phyloP scores from a whole-genome alignment of 2,888 invertebrate genomes.

The Gymnoscelis rufifasciata region DNA sequence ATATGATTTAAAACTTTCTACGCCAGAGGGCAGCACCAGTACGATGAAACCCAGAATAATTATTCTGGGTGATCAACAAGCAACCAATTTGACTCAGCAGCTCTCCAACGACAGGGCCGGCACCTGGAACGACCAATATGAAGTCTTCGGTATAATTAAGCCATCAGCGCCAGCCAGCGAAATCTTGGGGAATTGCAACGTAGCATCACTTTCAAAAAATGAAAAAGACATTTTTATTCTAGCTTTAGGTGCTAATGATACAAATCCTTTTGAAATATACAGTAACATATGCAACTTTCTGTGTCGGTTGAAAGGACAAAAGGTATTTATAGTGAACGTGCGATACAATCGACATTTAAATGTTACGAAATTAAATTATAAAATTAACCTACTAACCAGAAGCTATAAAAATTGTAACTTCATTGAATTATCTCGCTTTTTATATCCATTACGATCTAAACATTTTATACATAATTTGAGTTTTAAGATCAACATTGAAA shows the following conservation, averaged over 20 bases:
- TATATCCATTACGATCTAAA: not conserved
- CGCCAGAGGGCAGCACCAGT: not conserved
- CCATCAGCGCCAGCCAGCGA: not conserved
- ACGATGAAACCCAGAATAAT: not conserved
- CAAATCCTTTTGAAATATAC: not conserved
- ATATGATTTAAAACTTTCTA: not conserved
- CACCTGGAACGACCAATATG: constrained; percentile 1
- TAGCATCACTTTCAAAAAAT: not conserved
- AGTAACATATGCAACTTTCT: not conserved
- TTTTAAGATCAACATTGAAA: not conserved
- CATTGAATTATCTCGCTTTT: not conserved
- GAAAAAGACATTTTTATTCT: not conserved
- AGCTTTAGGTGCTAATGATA: not conserved
- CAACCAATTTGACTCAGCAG: not conserved
- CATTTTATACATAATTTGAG: not conserved
- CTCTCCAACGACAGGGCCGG: not conserved
- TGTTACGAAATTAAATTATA: not conserved
- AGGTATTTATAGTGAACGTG: not conserved
- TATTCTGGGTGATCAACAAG: not conserved
- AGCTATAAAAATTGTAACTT: not conserved
- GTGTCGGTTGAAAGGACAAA: not conserved
- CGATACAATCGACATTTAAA: not conserved
- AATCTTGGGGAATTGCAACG: not conserved
- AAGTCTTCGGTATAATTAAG: not conserved
- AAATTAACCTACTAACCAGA: not conserved